Evolutionary conservation across 2,797 vertebrate genomes (phyloP), one percentile per base, ranked within the genome.

Genomic region (Hemibagrus guttatus): DNA sequence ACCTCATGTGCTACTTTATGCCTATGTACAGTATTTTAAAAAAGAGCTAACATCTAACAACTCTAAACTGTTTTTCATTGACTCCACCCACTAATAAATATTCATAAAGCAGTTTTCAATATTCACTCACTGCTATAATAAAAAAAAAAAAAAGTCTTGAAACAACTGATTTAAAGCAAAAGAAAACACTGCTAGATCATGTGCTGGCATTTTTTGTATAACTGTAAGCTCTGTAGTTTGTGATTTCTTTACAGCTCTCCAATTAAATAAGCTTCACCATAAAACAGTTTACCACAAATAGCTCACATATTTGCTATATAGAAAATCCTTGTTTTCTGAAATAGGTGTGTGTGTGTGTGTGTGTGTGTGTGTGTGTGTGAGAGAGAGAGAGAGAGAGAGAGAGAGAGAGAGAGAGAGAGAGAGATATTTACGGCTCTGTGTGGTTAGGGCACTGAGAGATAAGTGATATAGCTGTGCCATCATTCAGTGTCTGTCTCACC

Each of bases 381-480:
- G 49, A 52, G 11, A n/a, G 28, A 46, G 35, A 59, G 26, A 54
- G 26, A 26, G 58, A 79, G 83, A 86, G 52, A 49, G 66, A n/a
- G 6, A 78, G 31, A 58, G 59, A 49, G 68, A 26, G 74, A 52
- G 31, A 42, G 23, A 58, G 28, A 42, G 52, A 80, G 79, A 87
- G 54, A 61, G 54, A 56, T 42, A 74, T 83, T 58, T 61, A 84
- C 68, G 31, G 74, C 61, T 79, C 26, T 35, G 35, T 63, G 64
- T 58, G 72, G 63, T 78, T 74, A 63, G 69, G 76, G 49, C 52
- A 28, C 90, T 86, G 90, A 84, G 85, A 85, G 84, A 90, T 87
- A 86, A 90, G 84, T 87, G 83, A 90, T 87, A 84, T 75, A 89
- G 64, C 83, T 52, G 9, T 71, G 54, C 74, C 87, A 91, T 86